Evolutionary conservation across 2,888 invertebrate species (phyloP).

Genomic region (Cancer borealis): DNA sequence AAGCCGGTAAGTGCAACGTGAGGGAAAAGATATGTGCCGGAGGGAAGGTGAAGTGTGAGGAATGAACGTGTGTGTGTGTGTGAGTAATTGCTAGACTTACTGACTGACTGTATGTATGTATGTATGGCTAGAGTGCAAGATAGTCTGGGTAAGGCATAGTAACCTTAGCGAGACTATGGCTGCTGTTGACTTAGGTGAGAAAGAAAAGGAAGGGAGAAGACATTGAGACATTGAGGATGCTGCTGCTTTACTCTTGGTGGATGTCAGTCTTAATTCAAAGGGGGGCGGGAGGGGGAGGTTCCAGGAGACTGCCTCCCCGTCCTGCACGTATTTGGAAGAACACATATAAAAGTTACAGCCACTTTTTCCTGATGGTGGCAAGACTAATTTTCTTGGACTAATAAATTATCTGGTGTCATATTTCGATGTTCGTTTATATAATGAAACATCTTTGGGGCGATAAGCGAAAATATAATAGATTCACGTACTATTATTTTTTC

Average conservation of each 20-base stretch:
- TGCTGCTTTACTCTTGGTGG: neutral
- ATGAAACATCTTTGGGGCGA: neutral
- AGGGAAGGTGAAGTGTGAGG: neutral
- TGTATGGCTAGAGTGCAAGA: neutral
- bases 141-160: neutral
- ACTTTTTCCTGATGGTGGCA: neutral
- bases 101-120: neutral
- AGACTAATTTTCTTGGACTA: neutral
- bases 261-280: neutral
- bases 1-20: neutral
- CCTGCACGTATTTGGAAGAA: neutral
- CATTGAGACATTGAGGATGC: neutral
- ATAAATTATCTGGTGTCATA: neutral
- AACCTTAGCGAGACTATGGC: neutral
- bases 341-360: neutral
- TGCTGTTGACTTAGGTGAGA: constrained; percentile 1
- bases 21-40: neutral
- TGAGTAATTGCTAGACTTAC: neutral
- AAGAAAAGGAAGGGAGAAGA: neutral
- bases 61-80: neutral
- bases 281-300: neutral
- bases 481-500: neutral
- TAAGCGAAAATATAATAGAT: neutral
- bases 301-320: neutral
- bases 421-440: neutral